Conservation (phyloP, 2,797 vertebrate genomes). For the Darevskia mixta region DNA sequence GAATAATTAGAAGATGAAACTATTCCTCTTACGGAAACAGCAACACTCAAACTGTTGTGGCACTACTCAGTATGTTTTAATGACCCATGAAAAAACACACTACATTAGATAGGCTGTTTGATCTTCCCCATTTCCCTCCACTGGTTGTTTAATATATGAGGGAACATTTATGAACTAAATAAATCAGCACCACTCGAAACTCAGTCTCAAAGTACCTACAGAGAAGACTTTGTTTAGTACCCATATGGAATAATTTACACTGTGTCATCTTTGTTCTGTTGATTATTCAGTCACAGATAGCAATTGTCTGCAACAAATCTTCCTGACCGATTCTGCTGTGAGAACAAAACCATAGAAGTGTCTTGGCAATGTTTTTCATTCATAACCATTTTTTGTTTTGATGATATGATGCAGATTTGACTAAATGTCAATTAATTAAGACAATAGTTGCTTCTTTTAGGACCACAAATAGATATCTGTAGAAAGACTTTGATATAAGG, state of each 20-base stretch:
- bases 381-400: constrained; percentile 22
- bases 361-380: constrained; percentile 32
- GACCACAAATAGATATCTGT: not conserved
- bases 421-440: not conserved
- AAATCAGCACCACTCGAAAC: constrained; percentile 60
- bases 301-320: constrained; percentile 41
- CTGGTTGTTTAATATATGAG: constrained; percentile 53
- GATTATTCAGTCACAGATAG: constrained; percentile 44
- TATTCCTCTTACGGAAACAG: constrained; percentile 58
- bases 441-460: not conserved
- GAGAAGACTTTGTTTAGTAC: constrained; percentile 50
- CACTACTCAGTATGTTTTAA: no score
- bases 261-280: not conserved
- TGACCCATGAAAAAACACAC: constrained; percentile 44
- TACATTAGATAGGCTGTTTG: constrained; percentile 19
- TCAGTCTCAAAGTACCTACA: constrained; percentile 59
- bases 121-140: constrained; percentile 26
- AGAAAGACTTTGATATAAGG: no score
- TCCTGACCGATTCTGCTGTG: not conserved
- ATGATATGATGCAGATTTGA: not conserved
- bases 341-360: not conserved
- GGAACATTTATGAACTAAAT: constrained; percentile 50
- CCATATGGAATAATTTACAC: constrained; percentile 59
- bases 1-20: constrained; percentile 73
- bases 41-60: not conserved